phyloP scores from a whole-genome alignment of 1,140 invertebrate genomes.

The Philopotamus ludificatus region DNA sequence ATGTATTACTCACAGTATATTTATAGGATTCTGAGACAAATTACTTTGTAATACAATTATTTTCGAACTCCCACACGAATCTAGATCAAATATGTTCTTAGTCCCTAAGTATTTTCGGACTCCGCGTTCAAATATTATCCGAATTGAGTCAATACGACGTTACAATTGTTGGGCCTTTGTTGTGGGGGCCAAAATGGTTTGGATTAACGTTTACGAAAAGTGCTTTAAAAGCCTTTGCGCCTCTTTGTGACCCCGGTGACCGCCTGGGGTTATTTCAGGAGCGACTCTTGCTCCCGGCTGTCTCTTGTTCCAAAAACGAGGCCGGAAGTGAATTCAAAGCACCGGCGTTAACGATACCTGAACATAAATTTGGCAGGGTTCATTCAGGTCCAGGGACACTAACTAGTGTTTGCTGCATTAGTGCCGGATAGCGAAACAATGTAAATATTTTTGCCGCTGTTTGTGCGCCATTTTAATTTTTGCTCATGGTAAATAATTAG shows the following conservation, averaged over 20 bases:
- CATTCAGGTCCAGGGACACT: no score
- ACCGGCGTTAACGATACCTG: neutral
- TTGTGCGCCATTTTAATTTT: neutral
- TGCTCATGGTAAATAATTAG: neutral
- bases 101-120: no score
- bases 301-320: neutral
- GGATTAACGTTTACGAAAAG: neutral
- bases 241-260: neutral
- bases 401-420: constrained; percentile 10
- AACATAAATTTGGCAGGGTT: neutral
- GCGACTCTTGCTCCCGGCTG: neutral
- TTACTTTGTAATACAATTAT: no score
- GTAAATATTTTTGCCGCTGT: neutral
- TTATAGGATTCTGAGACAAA: no score
- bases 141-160: no score
- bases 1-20: no score
- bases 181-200: neutral
- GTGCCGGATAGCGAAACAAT: constrained; percentile 2
- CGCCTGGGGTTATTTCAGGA: neutral
- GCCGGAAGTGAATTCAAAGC: neutral
- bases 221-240: neutral
- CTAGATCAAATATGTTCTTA: no score
- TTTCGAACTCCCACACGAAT: no score
- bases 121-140: no score
- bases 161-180: no score